Conservation (phyloP, 2,888 invertebrate genomes). For the Alsophila aescularia region DNA sequence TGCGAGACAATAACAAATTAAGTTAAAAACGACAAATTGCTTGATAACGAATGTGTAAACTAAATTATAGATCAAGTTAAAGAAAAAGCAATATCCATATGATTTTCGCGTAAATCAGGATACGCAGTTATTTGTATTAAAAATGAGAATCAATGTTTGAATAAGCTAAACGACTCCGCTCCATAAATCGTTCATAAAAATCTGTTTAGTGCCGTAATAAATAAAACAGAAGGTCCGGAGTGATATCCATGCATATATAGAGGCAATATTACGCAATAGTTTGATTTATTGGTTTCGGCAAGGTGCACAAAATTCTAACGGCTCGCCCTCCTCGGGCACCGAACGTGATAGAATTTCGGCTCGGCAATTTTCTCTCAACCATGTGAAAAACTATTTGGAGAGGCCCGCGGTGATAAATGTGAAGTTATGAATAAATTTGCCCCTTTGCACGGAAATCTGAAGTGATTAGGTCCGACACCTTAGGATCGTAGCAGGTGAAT, state of each 20-base stretch:
- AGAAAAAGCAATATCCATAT: constrained; percentile 18
- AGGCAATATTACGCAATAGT: constrained; percentile 79
- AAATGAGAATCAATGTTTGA: constrained; percentile 45
- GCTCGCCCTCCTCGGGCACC: constrained; percentile 59
- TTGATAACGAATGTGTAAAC: constrained; percentile 11
- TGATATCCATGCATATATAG: constrained; percentile 79
- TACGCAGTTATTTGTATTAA: constrained; percentile 35
- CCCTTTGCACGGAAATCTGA: constrained; percentile 68
- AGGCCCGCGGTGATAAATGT: constrained; percentile 76
- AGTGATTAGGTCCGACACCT: constrained; percentile 75
- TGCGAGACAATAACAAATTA: constrained; percentile 22
- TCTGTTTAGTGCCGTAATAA: constrained; percentile 75
- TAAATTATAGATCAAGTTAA: too few relatives aligned
- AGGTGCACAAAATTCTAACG: constrained; percentile 78
- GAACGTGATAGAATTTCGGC: constrained; percentile 75
- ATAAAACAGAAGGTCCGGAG: constrained; percentile 68
- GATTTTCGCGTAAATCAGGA: constrained; percentile 5
- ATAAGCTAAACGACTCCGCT: constrained; percentile 46
- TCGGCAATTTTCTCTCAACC: constrained; percentile 75
- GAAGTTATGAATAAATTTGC: constrained; percentile 81
- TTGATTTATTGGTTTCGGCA: constrained; percentile 81
- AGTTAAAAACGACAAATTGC: constrained; percentile 20
- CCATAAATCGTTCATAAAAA: constrained; percentile 72
- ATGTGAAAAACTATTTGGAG: constrained; percentile 74
- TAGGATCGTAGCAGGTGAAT: constrained; percentile 62